Base-by-base conservation (phyloP, 2,888 invertebrate species). In the Odontomyia ornata region DNA sequence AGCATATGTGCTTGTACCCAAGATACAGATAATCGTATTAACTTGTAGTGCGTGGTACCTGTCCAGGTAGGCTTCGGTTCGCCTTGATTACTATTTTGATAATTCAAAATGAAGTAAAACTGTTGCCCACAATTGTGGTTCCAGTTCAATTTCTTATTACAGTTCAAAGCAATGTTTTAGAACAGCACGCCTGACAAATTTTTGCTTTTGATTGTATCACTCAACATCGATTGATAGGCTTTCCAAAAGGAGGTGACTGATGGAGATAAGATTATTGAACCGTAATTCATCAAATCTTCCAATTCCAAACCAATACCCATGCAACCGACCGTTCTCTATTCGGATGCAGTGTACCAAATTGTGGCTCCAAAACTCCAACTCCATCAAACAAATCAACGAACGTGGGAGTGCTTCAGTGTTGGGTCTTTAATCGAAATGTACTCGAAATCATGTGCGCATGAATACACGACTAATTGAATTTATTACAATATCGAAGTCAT, bases 391-490 rank as follows among this genome's bases (percentile, higher is more conserved):
- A 69, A 36, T 69, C 27, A 3, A 46, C 18, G 18, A n/a, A 30
- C 25, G 72, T 72, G 72, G 72, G 72, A 72, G 71, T 71, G 27
- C 47, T 71, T 27, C 9, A 18, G n/a, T 9, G 21, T 9, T 72
- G 56, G 36, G 13, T 47, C 56, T 11, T 28, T 30, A 18, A 36
- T 36, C 36, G 15, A 73, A 28, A 57, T 27, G n/a, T 13, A 47
- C 75, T 64, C 23, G 13, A 75, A 64, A 47, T 30, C 47, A 28
- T 18, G 47, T 64, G 75, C 18, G 25, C 30, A 52, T 67, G 76
- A 76, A 76, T 76, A 76, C 57, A 46, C 76, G 28, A 56, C 67
- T 76, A 76, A 76, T 76, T 76, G 76, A 67, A 67, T 76, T 76
- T 76, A 76, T 76, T 76, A 30, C 64, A 56, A 56, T 76, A 36